Base-by-base conservation (phyloP, 2,888 invertebrate species). In the Baronia brevicornis region DNA sequence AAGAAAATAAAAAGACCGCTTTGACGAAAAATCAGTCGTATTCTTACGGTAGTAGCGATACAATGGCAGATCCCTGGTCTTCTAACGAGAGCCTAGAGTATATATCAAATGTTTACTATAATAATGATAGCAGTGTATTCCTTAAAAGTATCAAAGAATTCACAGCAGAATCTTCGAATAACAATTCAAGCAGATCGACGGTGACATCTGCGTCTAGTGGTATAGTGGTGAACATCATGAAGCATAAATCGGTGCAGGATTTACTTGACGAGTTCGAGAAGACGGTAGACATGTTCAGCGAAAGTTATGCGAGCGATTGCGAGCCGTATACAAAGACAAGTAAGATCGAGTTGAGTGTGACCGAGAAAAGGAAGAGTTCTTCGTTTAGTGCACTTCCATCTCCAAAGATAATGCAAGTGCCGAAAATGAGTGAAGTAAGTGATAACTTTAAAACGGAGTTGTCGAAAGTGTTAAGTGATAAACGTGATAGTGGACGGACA, bases 211-310 rank as follows among this genome's bases (percentile, higher is more conserved):
- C 57, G 1, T 78, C 80, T 0, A 78, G 79, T 39, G 66, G 67
- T 1, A 50, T 67, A 15, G 62, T 59, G 1, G 55, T 60, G 0
- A 71, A 68, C 25, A 67, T 84, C 11, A 61, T 82, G 28, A 70
- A 74, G 30, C 48, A 62, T 0, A 65, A 63, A 30, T 84, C 84
- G 1, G 71, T 82, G 1, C 66, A 71, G 37, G 63, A 79, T 32
- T 57, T 84, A 1, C 43, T 82, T 5, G 57, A 70, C 0, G 78
- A 84, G 33, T 84, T 84, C 41, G 58, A 80, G 7, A 78, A 71
- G 51, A 63, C 77, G 0, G 71, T 82, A n/a, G 80, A 80, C 14
- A 41, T 77, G 52, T 82, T 84, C 38, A 72, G 74, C 47, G 84
- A 84, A 44, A 74, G 55, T 41, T 84, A 84, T 38, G 36, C 69